These are phyloP conservation scores for Taurulus bubalis DNA, from an alignment of 2,113 vertebrate species.

Conservation along the genomic window DNA sequence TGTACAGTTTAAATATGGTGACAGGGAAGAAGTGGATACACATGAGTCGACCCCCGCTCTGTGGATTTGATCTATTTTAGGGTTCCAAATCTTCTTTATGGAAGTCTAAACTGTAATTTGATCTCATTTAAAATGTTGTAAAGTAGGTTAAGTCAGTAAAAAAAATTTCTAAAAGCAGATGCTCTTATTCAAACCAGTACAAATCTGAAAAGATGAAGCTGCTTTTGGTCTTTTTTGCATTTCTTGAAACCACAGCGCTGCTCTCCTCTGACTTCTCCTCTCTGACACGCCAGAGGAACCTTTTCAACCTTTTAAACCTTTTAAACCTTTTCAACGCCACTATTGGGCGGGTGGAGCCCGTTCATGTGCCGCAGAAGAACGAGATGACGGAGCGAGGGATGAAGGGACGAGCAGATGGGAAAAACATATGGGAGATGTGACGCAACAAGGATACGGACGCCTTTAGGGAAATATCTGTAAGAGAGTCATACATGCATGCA, in stretches of 20 bases:
- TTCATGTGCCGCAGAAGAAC: conserved; percentile 31
- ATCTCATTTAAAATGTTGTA: too few species aligned
- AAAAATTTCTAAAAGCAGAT: not conserved
- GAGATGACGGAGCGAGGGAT: conserved; percentile 36
- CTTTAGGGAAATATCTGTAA: conserved; percentile 60
- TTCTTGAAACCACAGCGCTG: not conserved
- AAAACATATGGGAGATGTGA: conserved; percentile 68
- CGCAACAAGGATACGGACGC: conserved; percentile 55
- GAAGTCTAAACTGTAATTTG: not conserved
- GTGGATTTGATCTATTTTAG: not conserved
- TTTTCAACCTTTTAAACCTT: conserved; percentile 44
- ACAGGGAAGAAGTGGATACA: too few species aligned
- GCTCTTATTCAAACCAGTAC: not conserved
- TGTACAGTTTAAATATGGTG: not conserved
- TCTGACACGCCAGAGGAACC: conserved; percentile 14
- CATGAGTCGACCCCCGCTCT: too few species aligned
- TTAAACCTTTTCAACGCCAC: conserved; percentile 46
- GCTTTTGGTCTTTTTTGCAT: not conserved
- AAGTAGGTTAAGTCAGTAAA: not conserved
- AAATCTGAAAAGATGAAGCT: not conserved
- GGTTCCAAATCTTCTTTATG: not conserved
- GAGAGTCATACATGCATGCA: conserved; percentile 51
- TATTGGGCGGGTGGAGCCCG: conserved; percentile 21
- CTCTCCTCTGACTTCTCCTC: not conserved
- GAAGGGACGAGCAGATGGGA: conserved; percentile 61